Evolutionary conservation across 2,113 vertebrate species (phyloP), one percentile per base, ranked within the genome.

Genomic region (Perca flavescens): DNA sequence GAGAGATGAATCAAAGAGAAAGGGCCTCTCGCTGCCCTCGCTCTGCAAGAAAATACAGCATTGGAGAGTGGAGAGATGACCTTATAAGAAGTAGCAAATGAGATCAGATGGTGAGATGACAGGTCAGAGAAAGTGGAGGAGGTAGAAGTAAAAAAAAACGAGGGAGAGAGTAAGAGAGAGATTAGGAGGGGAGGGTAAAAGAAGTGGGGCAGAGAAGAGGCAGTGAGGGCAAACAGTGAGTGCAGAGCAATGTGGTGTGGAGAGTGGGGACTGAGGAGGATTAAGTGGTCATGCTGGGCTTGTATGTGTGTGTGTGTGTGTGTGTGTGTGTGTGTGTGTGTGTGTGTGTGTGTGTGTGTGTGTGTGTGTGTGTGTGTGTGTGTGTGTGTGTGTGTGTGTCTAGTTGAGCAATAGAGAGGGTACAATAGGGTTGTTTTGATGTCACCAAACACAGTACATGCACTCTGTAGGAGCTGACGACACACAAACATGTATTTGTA

Each of bases 61-160:
- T 69, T 58, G 81, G 80, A 85, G 84, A 86, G 65, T 15, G 58
- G 14, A 80, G 82, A 75, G 75, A 72, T 88, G 89, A 93, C 91
- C 92, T 92, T 85, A 86, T 90, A 87, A 88, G 87, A 92, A 52
- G 82, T 74, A 74, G 69, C 80, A 88, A 81, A 86, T 86, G 77
- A 86, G 90, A 88, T 91, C 90, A 90, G 82, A 83, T 70, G 86
- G 74, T 43, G 71, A 75, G 71, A 89, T 86, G 89, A 92, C 84
- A 80, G 84, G 89, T 90, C 86, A 87, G 78, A 82, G 82, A 90
- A 73, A 91, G 65, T 67, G 69, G 80, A 84, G 60, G 64, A 65
- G 75, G 77, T 70, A 76, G 62, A 70, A 68, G 11, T n/a, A 49
- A 56, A 80, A 68, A 80, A 68, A 47, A 69, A 54, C 25, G 54